phyloP scores from a whole-genome alignment of 2,888 invertebrate genomes.

The Zhuqinia jingwanae region DNA sequence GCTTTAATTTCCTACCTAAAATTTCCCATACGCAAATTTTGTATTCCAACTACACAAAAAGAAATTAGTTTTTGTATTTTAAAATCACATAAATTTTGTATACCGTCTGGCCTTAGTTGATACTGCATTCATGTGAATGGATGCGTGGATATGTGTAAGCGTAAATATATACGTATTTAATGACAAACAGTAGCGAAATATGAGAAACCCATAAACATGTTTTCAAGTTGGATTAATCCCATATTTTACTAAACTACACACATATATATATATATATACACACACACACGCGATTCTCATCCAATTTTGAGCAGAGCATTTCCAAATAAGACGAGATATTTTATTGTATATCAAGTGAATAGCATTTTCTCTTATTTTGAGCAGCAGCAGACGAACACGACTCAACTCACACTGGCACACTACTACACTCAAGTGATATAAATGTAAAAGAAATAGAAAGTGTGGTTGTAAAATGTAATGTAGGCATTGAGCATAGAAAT shows the following conservation, averaged over 20 bases:
- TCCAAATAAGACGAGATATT: no score
- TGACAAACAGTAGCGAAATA: constrained; percentile 29
- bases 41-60: no score
- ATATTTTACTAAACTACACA: no score
- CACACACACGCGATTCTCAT: not conserved
- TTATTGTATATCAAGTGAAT: not conserved
- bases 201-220: constrained; percentile 59
- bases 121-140: constrained; percentile 12
- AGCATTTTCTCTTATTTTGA: constrained; percentile 21
- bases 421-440: constrained; percentile 36
- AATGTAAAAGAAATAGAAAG: constrained; percentile 59
- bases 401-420: no score
- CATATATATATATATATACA: not conserved
- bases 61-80: no score
- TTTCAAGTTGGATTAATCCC: constrained; percentile 64
- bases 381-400: not conserved
- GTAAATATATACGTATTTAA: constrained; percentile 12
- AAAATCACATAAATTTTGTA: no score
- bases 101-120: not conserved
- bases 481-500: constrained; percentile 37
- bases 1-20: no score
- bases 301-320: not conserved
- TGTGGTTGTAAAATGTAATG: constrained; percentile 62
- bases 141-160: constrained; percentile 17
- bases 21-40: no score